phyloP scores from a whole-genome alignment of 2,888 invertebrate genomes.

The Adela reaumurella region DNA sequence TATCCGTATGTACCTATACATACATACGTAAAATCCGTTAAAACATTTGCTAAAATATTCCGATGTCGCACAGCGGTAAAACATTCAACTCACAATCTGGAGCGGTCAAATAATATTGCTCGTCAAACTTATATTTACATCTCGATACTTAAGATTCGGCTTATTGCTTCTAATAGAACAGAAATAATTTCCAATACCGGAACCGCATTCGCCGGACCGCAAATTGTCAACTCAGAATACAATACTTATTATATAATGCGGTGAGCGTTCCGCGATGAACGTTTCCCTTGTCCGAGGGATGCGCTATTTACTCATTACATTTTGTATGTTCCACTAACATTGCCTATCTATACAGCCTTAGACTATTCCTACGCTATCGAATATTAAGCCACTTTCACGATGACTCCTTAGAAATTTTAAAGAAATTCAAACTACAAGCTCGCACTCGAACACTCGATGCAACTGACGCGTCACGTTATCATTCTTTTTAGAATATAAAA shows the following conservation, averaged over 20 bases:
- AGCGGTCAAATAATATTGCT: too few species aligned
- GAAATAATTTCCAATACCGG: conserved; percentile 17
- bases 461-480: too few species aligned
- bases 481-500: too few species aligned
- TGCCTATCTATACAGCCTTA: not conserved
- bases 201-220: too few species aligned
- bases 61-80: conserved; percentile 19
- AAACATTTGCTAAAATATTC: conserved; percentile 25
- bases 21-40: conserved; percentile 31
- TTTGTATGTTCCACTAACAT: not conserved
- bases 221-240: conserved; percentile 7
- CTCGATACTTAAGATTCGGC: not conserved
- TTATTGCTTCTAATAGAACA: not conserved
- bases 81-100: conserved; percentile 31
- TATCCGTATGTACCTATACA: conserved; percentile 44
- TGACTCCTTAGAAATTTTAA: too few species aligned
- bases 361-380: not conserved
- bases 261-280: conserved; percentile 54
- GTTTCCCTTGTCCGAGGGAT: conserved; percentile 10
- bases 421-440: too few species aligned
- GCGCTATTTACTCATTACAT: not conserved
- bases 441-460: too few species aligned
- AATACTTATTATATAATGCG: not conserved
- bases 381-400: too few species aligned
- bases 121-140: not conserved